Evolutionary conservation across 2,797 vertebrate species (phyloP), one percentile per base, ranked within the genome.

Genomic region (Neopelma chrysocephalum): DNA sequence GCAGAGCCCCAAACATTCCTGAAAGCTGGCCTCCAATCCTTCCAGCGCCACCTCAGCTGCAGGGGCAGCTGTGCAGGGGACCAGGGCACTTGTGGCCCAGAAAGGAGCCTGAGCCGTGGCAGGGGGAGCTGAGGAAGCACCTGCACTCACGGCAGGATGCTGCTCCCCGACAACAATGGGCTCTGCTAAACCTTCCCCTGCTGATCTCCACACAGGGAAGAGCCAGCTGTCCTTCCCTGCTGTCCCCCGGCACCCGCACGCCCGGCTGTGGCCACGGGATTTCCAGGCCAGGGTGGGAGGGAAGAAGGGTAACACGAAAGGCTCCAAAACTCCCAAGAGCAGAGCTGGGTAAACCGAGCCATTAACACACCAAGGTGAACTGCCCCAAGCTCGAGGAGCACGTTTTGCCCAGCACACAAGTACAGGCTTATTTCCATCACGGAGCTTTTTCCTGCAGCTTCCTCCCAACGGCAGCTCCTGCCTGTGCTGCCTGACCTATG

Each of bases 51-150:
- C 34, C 18, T 60, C 36, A 64, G 43, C 54, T 38, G 53, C 26
- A 20, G 23, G 40, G 50, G n/a, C 22, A 51, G 73, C 38, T 2
- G 21, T 16, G 31, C 12, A 23, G 25, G 6, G 42, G 27, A 72
- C 5, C 10, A 5, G 40, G 58, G 51, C 12, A 5, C 56, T 57
- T 3, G 2, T 10, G 32, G 23, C 64, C 64, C 20, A 42, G 7
- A 42, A 60, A 25, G 2, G 0, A 0, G 5, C 36, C 47, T 62
- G 71, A 19, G 45, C 72, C 50, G 58, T 2, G 1, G 19, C 10
- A 72, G 60, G 38, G 64, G 40, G 31, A 15, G 6, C 16, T 15
- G 51, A 89, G 95, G 92, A 96, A 97, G 81, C 94, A 94, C 94
- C 94, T 93, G 80, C 64, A 12, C 58, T 21, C 2, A 12, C 22